Percentiles rank a stretch among this genome's conserved stretches.
phyloP scores from a whole-genome alignment of 2,113 vertebrate genomes.

The Ceratotherium simum region DNA sequence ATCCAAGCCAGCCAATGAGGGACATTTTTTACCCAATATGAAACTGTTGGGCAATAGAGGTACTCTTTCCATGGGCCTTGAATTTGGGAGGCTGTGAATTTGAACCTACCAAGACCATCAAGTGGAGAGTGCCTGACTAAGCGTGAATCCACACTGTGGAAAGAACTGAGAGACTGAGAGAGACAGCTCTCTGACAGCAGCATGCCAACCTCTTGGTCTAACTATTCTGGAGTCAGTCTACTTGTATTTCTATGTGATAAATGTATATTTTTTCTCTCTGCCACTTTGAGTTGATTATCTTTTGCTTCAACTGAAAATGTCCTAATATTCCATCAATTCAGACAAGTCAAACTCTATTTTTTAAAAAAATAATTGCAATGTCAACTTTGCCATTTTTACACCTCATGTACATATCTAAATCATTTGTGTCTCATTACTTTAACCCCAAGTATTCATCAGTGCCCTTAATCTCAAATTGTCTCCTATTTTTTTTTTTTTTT shows the following conservation, averaged over 20 bases:
- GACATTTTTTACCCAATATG: background rate
- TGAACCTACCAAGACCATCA: background rate
- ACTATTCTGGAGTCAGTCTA: background rate
- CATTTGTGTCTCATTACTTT: background rate
- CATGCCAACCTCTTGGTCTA: background rate
- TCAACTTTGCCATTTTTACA: background rate
- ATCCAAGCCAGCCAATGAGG: background rate
- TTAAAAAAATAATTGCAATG: background rate
- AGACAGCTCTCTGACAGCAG: background rate
- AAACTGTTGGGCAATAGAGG: background rate
- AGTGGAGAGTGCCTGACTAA: background rate
- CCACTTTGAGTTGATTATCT: background rate
- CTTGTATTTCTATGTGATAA: background rate
- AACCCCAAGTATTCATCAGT: background rate
- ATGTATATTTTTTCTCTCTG: background rate
- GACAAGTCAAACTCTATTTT: background rate
- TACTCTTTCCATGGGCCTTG: background rate
- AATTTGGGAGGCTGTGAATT: background rate
- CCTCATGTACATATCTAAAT: background rate
- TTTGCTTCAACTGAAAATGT: constrained; percentile 20
- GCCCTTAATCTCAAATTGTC: background rate
- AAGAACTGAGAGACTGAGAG: background rate
- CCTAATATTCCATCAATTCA: background rate
- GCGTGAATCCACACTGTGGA: background rate
- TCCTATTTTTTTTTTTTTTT: background rate